Percentiles rank a stretch among this genome's conserved stretches.
These are phyloP conservation scores for Emydura subglobosa DNA, from an alignment of 2,113 vertebrate species.

Conservation along the genomic window DNA sequence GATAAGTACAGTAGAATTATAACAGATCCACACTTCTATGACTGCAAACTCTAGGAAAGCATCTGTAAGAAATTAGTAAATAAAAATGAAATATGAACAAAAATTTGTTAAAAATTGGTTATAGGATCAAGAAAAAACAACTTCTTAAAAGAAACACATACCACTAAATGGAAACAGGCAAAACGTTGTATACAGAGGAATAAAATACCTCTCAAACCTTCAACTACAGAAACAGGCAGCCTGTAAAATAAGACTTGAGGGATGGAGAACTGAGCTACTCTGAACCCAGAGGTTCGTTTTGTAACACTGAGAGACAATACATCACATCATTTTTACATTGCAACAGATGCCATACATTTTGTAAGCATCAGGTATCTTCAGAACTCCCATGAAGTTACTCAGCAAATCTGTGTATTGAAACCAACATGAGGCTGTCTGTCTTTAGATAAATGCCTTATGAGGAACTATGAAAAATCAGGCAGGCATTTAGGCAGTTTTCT, in stretches of 20 bases:
- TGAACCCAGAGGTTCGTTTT: background rate
- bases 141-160: background rate
- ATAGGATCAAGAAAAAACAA: background rate
- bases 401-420: background rate
- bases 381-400: background rate
- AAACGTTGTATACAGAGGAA: background rate
- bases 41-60: constrained; percentile 36
- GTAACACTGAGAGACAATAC: background rate
- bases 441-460: background rate
- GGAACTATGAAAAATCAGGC: background rate
- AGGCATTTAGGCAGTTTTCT: background rate
- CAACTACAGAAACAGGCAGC: background rate
- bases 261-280: background rate
- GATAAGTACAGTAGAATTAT: constrained; percentile 61
- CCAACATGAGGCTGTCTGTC: background rate
- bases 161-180: background rate
- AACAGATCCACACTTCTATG: constrained; percentile 35
- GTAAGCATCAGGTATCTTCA: background rate
- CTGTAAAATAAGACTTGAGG: background rate
- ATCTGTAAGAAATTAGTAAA: constrained; percentile 66
- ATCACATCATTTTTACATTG: background rate
- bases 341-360: background rate
- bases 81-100: constrained; percentile 34
- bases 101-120: constrained; percentile 1
- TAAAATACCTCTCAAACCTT: background rate